These are phyloP conservation scores for Pavo muticus DNA, from an alignment of 2,113 vertebrate species.

Conservation along the genomic window DNA sequence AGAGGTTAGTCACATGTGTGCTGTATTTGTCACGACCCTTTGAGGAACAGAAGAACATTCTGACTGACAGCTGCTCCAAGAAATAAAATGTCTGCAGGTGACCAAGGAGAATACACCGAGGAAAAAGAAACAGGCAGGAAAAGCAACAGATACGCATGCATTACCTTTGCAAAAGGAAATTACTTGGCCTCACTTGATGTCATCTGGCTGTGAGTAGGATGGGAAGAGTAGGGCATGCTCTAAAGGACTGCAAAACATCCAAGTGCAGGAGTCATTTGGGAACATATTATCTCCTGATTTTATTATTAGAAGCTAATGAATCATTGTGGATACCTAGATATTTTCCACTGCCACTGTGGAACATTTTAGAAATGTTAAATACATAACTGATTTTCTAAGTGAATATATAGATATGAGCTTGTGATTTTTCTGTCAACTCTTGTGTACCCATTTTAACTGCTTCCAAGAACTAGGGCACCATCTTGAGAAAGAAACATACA, in stretches of 20 bases:
- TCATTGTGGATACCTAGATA: not conserved
- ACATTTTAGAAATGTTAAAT: not conserved
- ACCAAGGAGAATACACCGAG: not conserved
- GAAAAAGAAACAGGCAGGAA: not conserved
- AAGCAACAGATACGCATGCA: fast-evolving
- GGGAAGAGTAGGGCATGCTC: not conserved
- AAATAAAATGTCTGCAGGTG: not conserved
- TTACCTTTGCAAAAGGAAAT: not conserved
- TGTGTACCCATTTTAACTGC: not conserved
- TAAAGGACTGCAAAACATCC: not conserved
- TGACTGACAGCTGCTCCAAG: not conserved
- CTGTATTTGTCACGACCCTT: not conserved
- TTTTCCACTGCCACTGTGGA: not conserved
- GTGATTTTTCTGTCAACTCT: not conserved
- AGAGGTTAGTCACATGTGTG: not conserved
- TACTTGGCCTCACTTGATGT: not conserved
- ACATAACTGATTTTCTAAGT: not conserved
- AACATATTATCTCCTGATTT: not conserved
- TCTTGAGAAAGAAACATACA: not conserved
- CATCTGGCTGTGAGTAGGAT: not conserved
- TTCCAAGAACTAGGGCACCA: not conserved
- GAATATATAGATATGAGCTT: not conserved
- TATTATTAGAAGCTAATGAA: not conserved
- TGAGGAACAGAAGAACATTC: not conserved
- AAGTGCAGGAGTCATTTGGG: not conserved